These are phyloP conservation scores for Quadriops clusia DNA, from an alignment of 2,888 invertebrate genomes.

Conservation along the genomic window DNA sequence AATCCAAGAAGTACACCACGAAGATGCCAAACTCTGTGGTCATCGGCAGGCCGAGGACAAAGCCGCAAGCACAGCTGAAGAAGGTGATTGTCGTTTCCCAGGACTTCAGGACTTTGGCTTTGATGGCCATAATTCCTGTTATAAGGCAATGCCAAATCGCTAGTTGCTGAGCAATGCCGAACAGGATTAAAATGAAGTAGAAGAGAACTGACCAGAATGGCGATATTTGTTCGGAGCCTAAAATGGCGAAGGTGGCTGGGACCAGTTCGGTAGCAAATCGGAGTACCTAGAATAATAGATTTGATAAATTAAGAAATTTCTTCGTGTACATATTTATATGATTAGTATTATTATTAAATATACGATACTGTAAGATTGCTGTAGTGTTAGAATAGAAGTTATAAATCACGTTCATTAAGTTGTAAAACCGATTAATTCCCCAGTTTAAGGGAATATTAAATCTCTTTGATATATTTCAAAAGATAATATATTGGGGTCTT, in stretches of 20 bases:
- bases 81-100: constrained; percentile 79
- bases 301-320: too few species aligned
- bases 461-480: too few species aligned
- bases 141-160: constrained; percentile 89
- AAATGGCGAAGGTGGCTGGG: constrained; percentile 68
- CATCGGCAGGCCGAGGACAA: constrained; percentile 72
- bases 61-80: constrained; percentile 70
- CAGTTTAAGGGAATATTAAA: too few species aligned
- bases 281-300: constrained; percentile 49
- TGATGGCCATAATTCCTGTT: constrained; percentile 69
- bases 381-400: too few species aligned
- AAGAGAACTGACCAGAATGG: constrained; percentile 83
- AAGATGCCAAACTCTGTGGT: constrained; percentile 79
- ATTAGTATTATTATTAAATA: too few species aligned
- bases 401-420: too few species aligned
- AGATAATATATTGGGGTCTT: too few species aligned
- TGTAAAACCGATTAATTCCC: too few species aligned
- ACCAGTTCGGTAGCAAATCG: constrained; percentile 82
- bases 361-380: too few species aligned
- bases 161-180: constrained; percentile 79
- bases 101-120: constrained; percentile 55
- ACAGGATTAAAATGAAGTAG: constrained; percentile 72
- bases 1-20: constrained; percentile 76
- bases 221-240: constrained; percentile 64
- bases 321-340: too few species aligned